A percentile compares a stretch with the other conserved stretches of the same genome.
Evolutionary conservation across 2,888 invertebrate species (phyloP).

Genomic region (Nebria salina): DNA sequence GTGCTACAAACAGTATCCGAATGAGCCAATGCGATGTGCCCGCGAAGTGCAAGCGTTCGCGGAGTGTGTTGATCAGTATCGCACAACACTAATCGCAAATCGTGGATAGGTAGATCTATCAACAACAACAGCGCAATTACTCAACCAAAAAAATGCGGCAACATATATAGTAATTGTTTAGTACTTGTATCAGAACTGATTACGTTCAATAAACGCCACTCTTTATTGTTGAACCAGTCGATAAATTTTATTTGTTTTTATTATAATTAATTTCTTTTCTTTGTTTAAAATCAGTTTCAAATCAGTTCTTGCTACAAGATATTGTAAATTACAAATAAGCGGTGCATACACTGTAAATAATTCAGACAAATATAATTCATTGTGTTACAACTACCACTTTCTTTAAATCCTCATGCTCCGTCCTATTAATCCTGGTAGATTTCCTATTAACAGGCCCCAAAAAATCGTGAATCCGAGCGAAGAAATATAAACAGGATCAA

Average conservation of each 20-base stretch:
- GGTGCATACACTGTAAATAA: conserved; percentile 37
- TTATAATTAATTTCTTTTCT: neutral
- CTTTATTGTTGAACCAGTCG: neutral
- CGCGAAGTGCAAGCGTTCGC: conserved; percentile 70
- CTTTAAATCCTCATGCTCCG: neutral
- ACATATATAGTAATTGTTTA: conserved; percentile 30
- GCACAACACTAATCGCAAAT: conserved; percentile 61
- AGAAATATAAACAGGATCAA: too few species aligned
- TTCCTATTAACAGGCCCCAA: neutral
- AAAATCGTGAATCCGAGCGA: too few species aligned
- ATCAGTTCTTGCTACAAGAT: conserved; percentile 32
- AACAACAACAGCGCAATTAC: neutral
- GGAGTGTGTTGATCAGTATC: conserved; percentile 69
- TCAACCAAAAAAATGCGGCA: conserved; percentile 9
- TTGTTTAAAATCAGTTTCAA: neutral
- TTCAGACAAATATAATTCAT: conserved; percentile 28
- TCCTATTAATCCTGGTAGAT: neutral
- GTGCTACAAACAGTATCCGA: conserved; percentile 70
- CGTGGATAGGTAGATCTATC: conserved; percentile 37
- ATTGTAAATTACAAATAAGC: conserved; percentile 12
- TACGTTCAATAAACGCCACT: neutral
- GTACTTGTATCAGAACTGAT: conserved; percentile 37
- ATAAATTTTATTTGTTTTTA: neutral
- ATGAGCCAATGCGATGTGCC: conserved; percentile 69
- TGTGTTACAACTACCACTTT: neutral